These are phyloP conservation scores for Mystacides longicornis DNA, from an alignment of 2,888 invertebrate genomes.

Conservation along the genomic window DNA sequence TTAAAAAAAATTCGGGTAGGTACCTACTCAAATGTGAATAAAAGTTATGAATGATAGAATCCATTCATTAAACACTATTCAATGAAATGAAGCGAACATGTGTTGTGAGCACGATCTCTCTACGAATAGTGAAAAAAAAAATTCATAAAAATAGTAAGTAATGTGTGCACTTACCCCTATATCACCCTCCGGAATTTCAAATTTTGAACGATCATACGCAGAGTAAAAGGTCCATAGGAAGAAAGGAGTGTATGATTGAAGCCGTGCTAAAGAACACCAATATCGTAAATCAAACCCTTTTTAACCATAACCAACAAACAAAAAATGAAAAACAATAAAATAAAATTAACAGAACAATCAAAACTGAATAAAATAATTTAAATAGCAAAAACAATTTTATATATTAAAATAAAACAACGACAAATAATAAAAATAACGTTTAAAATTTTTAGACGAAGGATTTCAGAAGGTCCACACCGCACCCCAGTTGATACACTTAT, in stretches of 20 bases:
- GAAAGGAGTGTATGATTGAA: neutral
- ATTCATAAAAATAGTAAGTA: too few relatives aligned
- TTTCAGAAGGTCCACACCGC: slow-evolving; percentile 21
- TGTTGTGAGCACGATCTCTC: too few relatives aligned
- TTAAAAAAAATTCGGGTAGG: too few relatives aligned
- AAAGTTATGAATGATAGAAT: too few relatives aligned
- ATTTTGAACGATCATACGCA: too few relatives aligned
- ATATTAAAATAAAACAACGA: neutral
- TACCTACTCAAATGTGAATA: too few relatives aligned
- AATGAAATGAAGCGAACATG: too few relatives aligned
- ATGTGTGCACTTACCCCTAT: too few relatives aligned
- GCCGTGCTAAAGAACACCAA: neutral
- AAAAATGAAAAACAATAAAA: neutral
- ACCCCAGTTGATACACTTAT: slow-evolving; percentile 22
- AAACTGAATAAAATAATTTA: neutral
- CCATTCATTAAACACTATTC: too few relatives aligned
- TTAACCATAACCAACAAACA: neutral
- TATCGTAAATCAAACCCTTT: neutral
- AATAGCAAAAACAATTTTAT: neutral
- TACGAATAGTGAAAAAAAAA: too few relatives aligned
- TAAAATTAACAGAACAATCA: neutral
- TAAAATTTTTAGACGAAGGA: slow-evolving; percentile 21
- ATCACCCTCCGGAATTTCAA: too few relatives aligned
- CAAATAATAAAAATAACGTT: slow-evolving; percentile 2
- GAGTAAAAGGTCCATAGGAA: too few relatives aligned